Evolutionary conservation across 2,888 invertebrate genomes (phyloP).

Genomic region (Elmis aenea): DNA sequence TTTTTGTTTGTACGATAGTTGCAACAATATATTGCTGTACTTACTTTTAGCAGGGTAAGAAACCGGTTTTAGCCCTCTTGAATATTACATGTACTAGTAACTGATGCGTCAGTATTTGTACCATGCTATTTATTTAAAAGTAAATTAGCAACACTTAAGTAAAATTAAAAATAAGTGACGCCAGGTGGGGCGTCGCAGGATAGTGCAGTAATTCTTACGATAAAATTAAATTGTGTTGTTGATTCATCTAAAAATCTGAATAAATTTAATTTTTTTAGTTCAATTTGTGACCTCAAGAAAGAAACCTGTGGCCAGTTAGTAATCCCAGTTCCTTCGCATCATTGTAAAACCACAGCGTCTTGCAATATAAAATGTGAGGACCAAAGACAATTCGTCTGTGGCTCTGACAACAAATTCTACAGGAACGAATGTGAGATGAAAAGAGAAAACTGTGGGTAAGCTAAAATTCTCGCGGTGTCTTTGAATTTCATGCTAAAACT

Average conservation of each 20-base stretch:
- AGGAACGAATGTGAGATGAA: conserved; percentile 89
- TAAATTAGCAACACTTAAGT: too few species aligned
- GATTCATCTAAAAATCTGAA: not conserved
- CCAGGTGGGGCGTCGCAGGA: too few species aligned
- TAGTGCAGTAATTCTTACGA: too few species aligned
- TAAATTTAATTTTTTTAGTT: conserved; percentile 48
- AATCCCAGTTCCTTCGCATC: conserved; percentile 73
- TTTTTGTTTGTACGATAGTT: too few species aligned
- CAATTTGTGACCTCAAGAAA: conserved; percentile 76
- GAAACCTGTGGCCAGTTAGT: conserved; percentile 84
- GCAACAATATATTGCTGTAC: too few species aligned
- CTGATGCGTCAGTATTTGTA: too few species aligned
- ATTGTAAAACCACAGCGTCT: conserved; percentile 80
- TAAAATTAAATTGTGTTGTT: too few species aligned
- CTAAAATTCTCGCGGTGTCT: conserved; percentile 10
- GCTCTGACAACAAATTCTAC: conserved; percentile 86
- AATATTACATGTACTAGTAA: too few species aligned
- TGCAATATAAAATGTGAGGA: conserved; percentile 72
- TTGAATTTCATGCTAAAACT: conserved; percentile 4
- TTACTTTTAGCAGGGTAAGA: too few species aligned
- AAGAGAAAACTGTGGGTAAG: conserved; percentile 81
- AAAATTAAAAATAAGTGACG: too few species aligned
- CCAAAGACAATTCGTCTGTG: conserved; percentile 77
- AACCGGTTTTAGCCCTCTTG: too few species aligned
- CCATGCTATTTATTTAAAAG: too few species aligned